These are phyloP conservation scores for Brachyrhaphis roseni DNA, from an alignment of 2,797 vertebrate species.

Conservation along the genomic window DNA sequence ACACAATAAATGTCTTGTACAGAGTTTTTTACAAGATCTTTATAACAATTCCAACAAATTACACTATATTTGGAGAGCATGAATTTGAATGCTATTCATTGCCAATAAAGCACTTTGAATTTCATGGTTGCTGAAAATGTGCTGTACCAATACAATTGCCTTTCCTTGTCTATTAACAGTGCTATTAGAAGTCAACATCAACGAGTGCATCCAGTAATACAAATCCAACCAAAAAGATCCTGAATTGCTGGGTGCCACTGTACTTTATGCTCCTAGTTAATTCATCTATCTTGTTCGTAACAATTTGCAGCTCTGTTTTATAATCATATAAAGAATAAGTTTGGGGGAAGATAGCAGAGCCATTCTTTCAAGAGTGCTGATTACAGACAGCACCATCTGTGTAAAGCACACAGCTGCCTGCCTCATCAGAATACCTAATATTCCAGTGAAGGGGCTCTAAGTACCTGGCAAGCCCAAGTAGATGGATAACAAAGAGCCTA, in stretches of 20 bases:
- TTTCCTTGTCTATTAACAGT: slow-evolving; percentile 70
- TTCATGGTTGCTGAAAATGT: neutral
- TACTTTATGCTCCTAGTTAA: slow-evolving; percentile 71
- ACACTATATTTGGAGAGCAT: slow-evolving; percentile 71
- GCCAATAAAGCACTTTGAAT: slow-evolving; percentile 52
- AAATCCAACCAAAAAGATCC: slow-evolving; percentile 70
- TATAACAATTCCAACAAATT: slow-evolving; percentile 55
- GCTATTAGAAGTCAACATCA: slow-evolving; percentile 74
- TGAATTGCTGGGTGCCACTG: slow-evolving; percentile 65
- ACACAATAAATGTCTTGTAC: slow-evolving; percentile 41
- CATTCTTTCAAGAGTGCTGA: slow-evolving; percentile 72
- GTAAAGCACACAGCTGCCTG: slow-evolving; percentile 73
- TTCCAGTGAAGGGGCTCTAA: slow-evolving; percentile 79
- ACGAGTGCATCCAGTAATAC: slow-evolving; percentile 66
- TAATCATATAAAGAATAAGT: slow-evolving; percentile 74
- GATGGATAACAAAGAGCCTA: slow-evolving; percentile 82
- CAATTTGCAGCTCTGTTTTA: slow-evolving; percentile 71
- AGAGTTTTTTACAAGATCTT: slow-evolving; percentile 40
- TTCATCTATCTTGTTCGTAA: slow-evolving; percentile 74
- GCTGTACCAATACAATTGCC: neutral
- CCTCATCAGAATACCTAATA: slow-evolving; percentile 81
- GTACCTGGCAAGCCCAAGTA: slow-evolving; percentile 80
- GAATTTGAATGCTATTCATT: slow-evolving; percentile 84
- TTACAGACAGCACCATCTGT: slow-evolving; percentile 73
- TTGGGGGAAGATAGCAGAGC: slow-evolving; percentile 68